Percentiles rank a stretch among this genome's conserved stretches.
Evolutionary conservation across 1,140 invertebrate genomes (phyloP).

Genomic region (Drosophila asahinai): DNA sequence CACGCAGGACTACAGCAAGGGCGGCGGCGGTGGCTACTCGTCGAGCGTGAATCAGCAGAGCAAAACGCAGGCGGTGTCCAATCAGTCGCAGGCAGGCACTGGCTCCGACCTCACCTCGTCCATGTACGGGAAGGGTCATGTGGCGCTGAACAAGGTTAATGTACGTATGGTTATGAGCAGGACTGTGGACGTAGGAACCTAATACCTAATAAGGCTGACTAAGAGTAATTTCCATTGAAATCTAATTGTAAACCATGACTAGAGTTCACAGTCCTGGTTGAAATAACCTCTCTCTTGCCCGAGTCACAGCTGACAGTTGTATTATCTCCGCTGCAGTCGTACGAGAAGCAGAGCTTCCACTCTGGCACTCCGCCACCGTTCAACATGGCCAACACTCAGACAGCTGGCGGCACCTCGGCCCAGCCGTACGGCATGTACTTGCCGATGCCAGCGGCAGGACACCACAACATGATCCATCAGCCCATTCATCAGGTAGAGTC

Average conservation of each 20-base stretch:
- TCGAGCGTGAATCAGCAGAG: constrained; percentile 86
- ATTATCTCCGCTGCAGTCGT: constrained; percentile 87
- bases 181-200: constrained; percentile 8
- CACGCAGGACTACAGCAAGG: constrained; percentile 88
- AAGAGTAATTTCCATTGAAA: background rate
- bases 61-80: constrained; percentile 86
- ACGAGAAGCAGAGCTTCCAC: constrained; percentile 94
- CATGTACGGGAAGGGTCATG: constrained; percentile 91
- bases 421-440: constrained; percentile 90
- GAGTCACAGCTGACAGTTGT: background rate
- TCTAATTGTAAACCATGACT: background rate
- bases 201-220: too few species aligned
- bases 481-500: constrained; percentile 89
- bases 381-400: constrained; percentile 90
- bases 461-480: constrained; percentile 90
- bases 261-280: constrained; percentile 30
- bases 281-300: background rate
- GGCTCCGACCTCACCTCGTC: constrained; percentile 88
- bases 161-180: constrained; percentile 84
- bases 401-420: constrained; percentile 89
- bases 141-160: constrained; percentile 91
- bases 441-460: constrained; percentile 89
- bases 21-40: constrained; percentile 86
- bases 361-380: constrained; percentile 93
- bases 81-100: constrained; percentile 87